phyloP scores from a whole-genome alignment of 2,113 vertebrate genomes.

The Actenoides lindsayi region DNA sequence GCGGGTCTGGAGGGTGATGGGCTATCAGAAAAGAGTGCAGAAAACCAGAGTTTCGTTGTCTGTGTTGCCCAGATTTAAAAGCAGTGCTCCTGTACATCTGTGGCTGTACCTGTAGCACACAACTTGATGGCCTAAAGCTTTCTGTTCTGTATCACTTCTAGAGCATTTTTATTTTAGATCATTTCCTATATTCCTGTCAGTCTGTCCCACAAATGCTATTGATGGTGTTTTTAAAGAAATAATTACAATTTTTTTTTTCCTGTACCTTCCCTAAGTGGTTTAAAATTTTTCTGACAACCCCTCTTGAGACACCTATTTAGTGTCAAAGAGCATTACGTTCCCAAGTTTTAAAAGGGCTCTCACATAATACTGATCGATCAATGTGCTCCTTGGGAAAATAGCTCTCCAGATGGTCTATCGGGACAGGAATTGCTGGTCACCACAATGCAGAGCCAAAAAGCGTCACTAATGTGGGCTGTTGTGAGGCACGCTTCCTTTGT shows the following conservation, averaged over 20 bases:
- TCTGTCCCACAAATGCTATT: neutral
- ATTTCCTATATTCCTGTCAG: neutral
- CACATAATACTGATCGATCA: slow-evolving; percentile 68
- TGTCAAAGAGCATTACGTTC: slow-evolving; percentile 75
- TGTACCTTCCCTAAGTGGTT: slow-evolving; percentile 29
- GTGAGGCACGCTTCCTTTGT: slow-evolving; percentile 94
- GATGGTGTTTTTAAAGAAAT: slow-evolving; percentile 1
- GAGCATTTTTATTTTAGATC: neutral
- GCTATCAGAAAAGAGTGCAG: neutral
- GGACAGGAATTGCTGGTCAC: slow-evolving; percentile 68
- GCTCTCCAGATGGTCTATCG: slow-evolving; percentile 85
- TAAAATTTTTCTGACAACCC: slow-evolving; percentile 61
- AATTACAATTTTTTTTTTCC: neutral
- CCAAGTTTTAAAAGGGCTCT: slow-evolving; percentile 63
- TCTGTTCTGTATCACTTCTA: neutral
- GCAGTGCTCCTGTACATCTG: rapidly evolving
- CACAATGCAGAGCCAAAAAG: slow-evolving; percentile 83
- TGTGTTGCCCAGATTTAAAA: neutral
- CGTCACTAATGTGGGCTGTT: slow-evolving; percentile 89
- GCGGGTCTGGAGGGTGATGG: neutral
- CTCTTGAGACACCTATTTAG: slow-evolving; percentile 54
- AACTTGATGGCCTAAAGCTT: neutral
- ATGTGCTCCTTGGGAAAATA: slow-evolving; percentile 72
- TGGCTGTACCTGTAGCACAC: neutral
- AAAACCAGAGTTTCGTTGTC: neutral